A percentile compares a stretch with the other conserved stretches of the same genome.
Evolutionary conservation across 2,888 invertebrate genomes (phyloP).

Genomic region (Chironomus riparius): DNA sequence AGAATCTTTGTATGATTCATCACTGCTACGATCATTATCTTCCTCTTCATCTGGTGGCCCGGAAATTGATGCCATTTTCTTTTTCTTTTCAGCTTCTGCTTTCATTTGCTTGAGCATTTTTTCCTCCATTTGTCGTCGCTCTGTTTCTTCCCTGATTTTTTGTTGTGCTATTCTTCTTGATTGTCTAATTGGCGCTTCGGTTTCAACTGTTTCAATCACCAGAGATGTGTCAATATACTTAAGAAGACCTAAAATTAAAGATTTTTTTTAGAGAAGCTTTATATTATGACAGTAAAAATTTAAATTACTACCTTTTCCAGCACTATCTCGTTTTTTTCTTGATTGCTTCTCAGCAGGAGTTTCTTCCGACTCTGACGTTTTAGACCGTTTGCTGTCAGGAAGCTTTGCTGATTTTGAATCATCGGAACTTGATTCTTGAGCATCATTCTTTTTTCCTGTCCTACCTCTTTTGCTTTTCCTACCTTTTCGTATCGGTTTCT

Average conservation of each 20-base stretch:
- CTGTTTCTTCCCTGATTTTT: slow-evolving; percentile 78
- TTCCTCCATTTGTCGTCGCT: slow-evolving; percentile 64
- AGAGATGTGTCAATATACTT: slow-evolving; percentile 23
- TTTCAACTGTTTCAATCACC: slow-evolving; percentile 34
- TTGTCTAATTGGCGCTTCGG: slow-evolving; percentile 52
- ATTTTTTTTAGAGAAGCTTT: slow-evolving; percentile 31
- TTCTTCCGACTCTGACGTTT: slow-evolving; percentile 14
- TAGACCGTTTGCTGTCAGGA: not conserved
- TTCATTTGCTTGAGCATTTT: slow-evolving; percentile 59
- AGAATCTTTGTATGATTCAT: slow-evolving; percentile 36
- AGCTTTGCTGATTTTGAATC: not conserved
- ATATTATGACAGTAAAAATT: slow-evolving; percentile 31
- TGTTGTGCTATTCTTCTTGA: slow-evolving; percentile 79
- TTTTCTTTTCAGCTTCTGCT: slow-evolving; percentile 51
- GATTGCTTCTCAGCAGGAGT: not conserved
- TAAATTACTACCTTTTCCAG: not conserved
- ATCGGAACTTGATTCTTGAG: not conserved
- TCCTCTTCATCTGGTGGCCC: slow-evolving; percentile 30
- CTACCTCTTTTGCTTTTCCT: not conserved
- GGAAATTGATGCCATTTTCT: slow-evolving; percentile 38
- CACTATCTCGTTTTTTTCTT: slow-evolving; percentile 9
- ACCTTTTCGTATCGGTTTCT: not conserved
- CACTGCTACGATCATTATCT: slow-evolving; percentile 37
- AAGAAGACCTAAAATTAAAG: slow-evolving; percentile 19
- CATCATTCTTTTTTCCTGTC: not conserved